These are phyloP conservation scores for Drosophila siamana DNA, from an alignment of 2,888 invertebrate species.

Conservation along the genomic window DNA sequence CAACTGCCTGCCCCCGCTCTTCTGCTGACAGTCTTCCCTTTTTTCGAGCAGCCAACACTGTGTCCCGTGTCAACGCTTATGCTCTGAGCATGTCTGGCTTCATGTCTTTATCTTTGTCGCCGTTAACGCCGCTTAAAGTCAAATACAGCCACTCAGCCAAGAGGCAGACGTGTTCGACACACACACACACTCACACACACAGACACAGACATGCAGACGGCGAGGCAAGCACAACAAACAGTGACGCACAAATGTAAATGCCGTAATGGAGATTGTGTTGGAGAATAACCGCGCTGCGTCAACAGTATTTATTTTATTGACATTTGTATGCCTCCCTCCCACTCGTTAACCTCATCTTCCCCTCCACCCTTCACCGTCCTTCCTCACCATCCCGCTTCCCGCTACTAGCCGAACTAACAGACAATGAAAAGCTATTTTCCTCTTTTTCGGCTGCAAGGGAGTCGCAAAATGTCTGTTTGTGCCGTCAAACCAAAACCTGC, in stretches of 20 bases:
- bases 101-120: constrained; percentile 75
- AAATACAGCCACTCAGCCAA: constrained; percentile 72
- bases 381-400: background rate
- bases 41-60: background rate
- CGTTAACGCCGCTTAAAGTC: constrained; percentile 77
- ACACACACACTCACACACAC: constrained; percentile 29
- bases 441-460: constrained; percentile 38
- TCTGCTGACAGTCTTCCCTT: too few relatives aligned
- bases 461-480: constrained; percentile 53
- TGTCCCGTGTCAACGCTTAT: constrained; percentile 21
- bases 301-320: constrained; percentile 81
- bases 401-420: constrained; percentile 36
- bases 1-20: constrained; percentile 6
- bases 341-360: background rate
- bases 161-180: constrained; percentile 65
- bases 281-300: constrained; percentile 79
- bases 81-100: constrained; percentile 59
- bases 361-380: background rate
- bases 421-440: constrained; percentile 77
- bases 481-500: constrained; percentile 67
- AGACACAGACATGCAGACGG: constrained; percentile 9
- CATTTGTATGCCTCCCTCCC: constrained; percentile 62
- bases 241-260: constrained; percentile 66
- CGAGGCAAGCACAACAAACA: constrained; percentile 19
- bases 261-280: constrained; percentile 78